A percentile compares a stretch with the other conserved stretches of the same genome.
Conservation (phyloP, 2,888 invertebrate species). For the Idaea aversata region DNA sequence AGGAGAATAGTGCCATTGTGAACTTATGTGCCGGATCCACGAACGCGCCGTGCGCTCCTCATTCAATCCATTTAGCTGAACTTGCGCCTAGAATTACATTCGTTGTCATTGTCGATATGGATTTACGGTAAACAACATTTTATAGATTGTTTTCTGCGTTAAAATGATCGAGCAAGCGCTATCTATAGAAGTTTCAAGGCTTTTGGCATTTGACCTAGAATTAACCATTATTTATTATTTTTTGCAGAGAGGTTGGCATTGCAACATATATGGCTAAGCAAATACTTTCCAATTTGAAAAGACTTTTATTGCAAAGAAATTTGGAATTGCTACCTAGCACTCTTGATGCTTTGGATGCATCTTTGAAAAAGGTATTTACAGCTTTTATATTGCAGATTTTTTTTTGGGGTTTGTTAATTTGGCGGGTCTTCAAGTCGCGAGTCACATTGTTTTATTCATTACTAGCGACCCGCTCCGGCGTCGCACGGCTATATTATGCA, state of each 20-base stretch:
- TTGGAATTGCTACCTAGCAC: conserved; percentile 85
- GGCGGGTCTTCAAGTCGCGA: too few relatives aligned
- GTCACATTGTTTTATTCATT: too few relatives aligned
- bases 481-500: too few relatives aligned
- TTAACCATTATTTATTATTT: conserved; percentile 17
- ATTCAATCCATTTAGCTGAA: conserved; percentile 62
- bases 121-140: conserved; percentile 48
- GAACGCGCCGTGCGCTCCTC: conserved; percentile 59
- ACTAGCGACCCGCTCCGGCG: too few relatives aligned
- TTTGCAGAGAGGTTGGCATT: conserved; percentile 62
- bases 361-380: conserved; percentile 79
- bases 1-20: conserved; percentile 68
- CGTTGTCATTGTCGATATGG: conserved; percentile 62
- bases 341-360: conserved; percentile 86
- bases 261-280: conserved; percentile 60
- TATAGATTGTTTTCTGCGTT: too few relatives aligned
- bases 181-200: too few relatives aligned
- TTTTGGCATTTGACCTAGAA: background rate
- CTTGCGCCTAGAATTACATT: conserved; percentile 62
- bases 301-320: conserved; percentile 87
- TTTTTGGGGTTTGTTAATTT: background rate
- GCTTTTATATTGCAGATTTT: background rate
- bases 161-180: too few relatives aligned
- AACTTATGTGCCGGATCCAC: conserved; percentile 56
- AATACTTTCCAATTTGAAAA: conserved; percentile 64